These are phyloP conservation scores for Scaptomyza reducta DNA, from an alignment of 2,888 invertebrate genomes.

Conservation along the genomic window DNA sequence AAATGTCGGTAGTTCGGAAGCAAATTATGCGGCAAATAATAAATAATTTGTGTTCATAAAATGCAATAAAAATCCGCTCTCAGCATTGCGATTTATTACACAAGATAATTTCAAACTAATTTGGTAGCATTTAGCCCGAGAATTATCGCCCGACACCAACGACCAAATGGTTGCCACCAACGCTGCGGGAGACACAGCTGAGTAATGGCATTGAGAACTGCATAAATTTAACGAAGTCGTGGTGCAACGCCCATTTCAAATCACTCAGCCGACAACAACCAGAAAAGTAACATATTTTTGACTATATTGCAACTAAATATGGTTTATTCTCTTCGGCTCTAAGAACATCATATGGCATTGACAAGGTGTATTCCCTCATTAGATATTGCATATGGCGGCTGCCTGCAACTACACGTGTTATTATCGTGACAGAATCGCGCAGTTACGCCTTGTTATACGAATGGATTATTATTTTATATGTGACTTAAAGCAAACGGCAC, in stretches of 20 bases:
- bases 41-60: slow-evolving; percentile 77
- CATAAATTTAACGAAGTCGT: slow-evolving; percentile 61
- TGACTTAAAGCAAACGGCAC: not conserved
- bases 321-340: not conserved
- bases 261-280: slow-evolving; percentile 58
- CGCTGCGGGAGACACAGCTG: slow-evolving; percentile 61
- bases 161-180: slow-evolving; percentile 21
- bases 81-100: slow-evolving; percentile 69
- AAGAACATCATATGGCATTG: not conserved
- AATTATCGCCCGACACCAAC: slow-evolving; percentile 58
- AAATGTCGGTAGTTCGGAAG: slow-evolving; percentile 72
- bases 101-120: slow-evolving; percentile 74
- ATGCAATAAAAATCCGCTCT: slow-evolving; percentile 70
- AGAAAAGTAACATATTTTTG: slow-evolving; percentile 4
- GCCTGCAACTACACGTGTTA: not conserved
- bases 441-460: not conserved
- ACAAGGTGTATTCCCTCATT: not conserved
- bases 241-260: slow-evolving; percentile 61
- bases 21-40: slow-evolving; percentile 73
- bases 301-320: not conserved
- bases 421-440: not conserved
- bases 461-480: not conserved
- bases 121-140: slow-evolving; percentile 75
- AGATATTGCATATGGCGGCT: not conserved
- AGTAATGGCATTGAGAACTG: slow-evolving; percentile 77